phyloP scores from a whole-genome alignment of 2,113 vertebrate genomes.

The Cryptotis parvus region DNA sequence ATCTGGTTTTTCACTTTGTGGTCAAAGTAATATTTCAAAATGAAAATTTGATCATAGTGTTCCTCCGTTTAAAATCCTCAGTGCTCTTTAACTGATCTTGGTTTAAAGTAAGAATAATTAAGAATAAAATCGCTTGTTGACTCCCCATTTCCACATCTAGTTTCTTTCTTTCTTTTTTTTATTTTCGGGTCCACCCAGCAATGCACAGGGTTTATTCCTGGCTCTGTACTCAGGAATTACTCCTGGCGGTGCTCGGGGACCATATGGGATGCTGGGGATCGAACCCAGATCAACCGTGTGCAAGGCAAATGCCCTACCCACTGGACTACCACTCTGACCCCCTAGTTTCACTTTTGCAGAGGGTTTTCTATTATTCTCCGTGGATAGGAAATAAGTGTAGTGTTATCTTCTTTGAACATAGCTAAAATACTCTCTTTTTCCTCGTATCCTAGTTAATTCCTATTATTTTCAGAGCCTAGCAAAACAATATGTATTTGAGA shows the following conservation, averaged over 20 bases:
- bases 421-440: not conserved
- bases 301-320: no score
- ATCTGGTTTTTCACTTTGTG: not conserved
- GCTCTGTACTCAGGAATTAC: no score
- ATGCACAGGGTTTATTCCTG: no score
- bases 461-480: not conserved
- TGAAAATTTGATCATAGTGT: not conserved
- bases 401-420: no score
- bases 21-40: constrained; percentile 24
- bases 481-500: not conserved
- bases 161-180: not conserved
- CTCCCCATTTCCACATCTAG: not conserved
- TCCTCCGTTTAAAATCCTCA: not conserved
- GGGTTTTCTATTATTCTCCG: not conserved
- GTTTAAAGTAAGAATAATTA: not conserved
- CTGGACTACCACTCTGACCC: no score
- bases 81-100: not conserved
- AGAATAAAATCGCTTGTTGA: no score
- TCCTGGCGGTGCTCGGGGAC: no score
- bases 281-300: no score
- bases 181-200: no score
- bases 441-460: not conserved
- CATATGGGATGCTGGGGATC: no score
- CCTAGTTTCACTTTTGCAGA: not conserved
- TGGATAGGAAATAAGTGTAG: not conserved